phyloP scores from a whole-genome alignment of 2,797 vertebrate species.

The Acipenser ruthenus region DNA sequence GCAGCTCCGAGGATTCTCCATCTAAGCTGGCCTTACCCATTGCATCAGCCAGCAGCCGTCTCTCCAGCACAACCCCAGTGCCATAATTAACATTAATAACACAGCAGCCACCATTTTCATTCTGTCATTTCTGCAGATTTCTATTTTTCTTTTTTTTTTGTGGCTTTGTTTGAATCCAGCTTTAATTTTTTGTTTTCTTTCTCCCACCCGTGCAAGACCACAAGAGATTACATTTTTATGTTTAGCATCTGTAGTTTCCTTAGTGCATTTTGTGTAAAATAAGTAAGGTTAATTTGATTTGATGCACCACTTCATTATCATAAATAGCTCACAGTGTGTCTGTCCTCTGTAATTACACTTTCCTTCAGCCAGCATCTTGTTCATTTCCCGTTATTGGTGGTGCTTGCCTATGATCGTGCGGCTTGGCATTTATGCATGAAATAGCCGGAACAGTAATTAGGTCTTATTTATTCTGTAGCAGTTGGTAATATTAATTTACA shows the following conservation, averaged over 20 bases:
- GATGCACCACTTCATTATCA: slow-evolving; percentile 48
- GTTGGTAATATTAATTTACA: slow-evolving; percentile 20
- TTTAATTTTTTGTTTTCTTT: not conserved
- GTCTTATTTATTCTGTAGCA: slow-evolving; percentile 24
- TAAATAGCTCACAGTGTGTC: slow-evolving; percentile 45
- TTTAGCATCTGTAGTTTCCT: slow-evolving; percentile 25
- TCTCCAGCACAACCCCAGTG: not conserved
- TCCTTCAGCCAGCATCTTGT: slow-evolving; percentile 28
- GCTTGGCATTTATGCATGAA: slow-evolving; percentile 19
- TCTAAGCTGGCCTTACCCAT: slow-evolving; percentile 10
- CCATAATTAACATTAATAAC: not conserved
- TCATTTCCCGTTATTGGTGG: slow-evolving; percentile 15
- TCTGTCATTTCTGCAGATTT: not conserved
- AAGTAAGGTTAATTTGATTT: slow-evolving; percentile 50
- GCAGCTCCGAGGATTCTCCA: not conserved
- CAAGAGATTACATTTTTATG: slow-evolving; percentile 14
- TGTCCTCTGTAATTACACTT: slow-evolving; percentile 39
- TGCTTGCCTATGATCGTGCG: slow-evolving; percentile 25
- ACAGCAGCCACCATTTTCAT: not conserved
- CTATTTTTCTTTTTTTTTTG: not conserved
- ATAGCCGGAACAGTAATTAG: slow-evolving; percentile 25
- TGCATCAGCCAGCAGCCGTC: not conserved
- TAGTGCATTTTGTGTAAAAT: slow-evolving; percentile 31
- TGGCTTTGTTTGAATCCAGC: not conserved
- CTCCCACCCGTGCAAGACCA: not conserved